These are phyloP conservation scores for Hypomecis atomaria DNA, from an alignment of 2,888 invertebrate species.

Conservation along the genomic window DNA sequence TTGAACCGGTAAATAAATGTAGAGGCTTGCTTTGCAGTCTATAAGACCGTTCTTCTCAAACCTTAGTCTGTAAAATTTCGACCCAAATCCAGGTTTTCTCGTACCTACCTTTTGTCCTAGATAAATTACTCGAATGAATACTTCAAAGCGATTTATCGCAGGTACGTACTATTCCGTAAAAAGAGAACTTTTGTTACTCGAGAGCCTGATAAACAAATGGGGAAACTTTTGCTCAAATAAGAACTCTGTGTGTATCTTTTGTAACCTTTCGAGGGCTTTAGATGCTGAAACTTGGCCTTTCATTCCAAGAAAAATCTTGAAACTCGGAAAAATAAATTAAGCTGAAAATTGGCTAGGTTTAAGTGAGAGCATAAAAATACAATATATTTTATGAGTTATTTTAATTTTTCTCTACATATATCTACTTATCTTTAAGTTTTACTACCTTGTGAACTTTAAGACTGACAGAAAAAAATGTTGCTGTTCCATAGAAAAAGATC, in stretches of 20 bases:
- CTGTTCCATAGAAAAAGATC: too few species aligned
- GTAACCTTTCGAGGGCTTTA: constrained; percentile 34
- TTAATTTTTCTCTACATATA: background rate
- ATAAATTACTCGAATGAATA: constrained; percentile 33
- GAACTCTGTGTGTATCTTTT: constrained; percentile 49
- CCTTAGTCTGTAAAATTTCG: background rate
- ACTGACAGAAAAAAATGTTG: too few species aligned
- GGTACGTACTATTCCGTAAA: constrained; percentile 44
- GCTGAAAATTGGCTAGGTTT: constrained; percentile 37
- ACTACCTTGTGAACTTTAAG: too few species aligned
- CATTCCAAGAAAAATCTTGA: constrained; percentile 28
- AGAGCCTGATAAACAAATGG: constrained; percentile 57
- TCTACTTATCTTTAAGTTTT: background rate
- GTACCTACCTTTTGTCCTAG: constrained; percentile 14
- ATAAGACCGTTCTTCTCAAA: background rate
- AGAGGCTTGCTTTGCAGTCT: too few species aligned
- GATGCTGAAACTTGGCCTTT: constrained; percentile 32
- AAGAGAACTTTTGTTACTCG: constrained; percentile 50
- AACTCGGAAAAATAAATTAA: constrained; percentile 33
- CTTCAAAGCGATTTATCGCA: constrained; percentile 48
- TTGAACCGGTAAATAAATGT: too few species aligned
- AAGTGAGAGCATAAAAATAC: background rate
- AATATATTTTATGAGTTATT: background rate
- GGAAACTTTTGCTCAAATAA: constrained; percentile 53
- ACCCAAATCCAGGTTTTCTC: constrained; percentile 1